Conservation (phyloP, 2,113 vertebrate species). For the Cheirogaleus medius region DNA sequence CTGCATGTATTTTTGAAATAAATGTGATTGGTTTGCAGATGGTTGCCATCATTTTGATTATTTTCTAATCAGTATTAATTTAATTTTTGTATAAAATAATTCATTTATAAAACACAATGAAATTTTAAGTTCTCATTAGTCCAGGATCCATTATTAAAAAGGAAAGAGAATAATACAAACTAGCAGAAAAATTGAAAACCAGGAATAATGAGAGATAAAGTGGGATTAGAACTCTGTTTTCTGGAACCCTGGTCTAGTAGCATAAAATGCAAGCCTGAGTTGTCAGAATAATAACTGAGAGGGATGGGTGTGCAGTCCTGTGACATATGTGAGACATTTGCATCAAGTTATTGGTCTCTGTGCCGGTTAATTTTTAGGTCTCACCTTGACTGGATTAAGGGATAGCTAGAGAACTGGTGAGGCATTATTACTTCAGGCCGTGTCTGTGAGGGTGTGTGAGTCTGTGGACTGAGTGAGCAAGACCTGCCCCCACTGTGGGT, state of each 20-base stretch:
- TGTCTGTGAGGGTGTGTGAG: not conserved
- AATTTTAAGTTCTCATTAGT: conserved; percentile 4
- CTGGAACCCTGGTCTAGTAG: not conserved
- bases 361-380: not conserved
- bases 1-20: not conserved
- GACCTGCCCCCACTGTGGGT: not conserved
- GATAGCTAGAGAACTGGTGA: not conserved
- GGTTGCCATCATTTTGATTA: not conserved
- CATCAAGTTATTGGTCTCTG: not conserved
- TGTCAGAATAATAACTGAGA: not conserved
- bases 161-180: not conserved
- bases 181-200: not conserved
- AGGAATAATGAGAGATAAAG: not conserved
- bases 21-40: not conserved
- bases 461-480: not conserved
- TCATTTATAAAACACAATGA: conserved; percentile 27
- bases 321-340: not conserved
- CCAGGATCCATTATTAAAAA: not conserved
- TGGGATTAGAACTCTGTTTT: not conserved
- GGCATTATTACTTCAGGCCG: not conserved
- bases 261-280: not conserved
- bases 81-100: not conserved
- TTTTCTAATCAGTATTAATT: conserved; percentile 16
- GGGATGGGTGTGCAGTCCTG: too few relatives aligned
- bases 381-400: not conserved